phyloP scores from a whole-genome alignment of 1,140 invertebrate species.

The Chionoecetes opilio region DNA sequence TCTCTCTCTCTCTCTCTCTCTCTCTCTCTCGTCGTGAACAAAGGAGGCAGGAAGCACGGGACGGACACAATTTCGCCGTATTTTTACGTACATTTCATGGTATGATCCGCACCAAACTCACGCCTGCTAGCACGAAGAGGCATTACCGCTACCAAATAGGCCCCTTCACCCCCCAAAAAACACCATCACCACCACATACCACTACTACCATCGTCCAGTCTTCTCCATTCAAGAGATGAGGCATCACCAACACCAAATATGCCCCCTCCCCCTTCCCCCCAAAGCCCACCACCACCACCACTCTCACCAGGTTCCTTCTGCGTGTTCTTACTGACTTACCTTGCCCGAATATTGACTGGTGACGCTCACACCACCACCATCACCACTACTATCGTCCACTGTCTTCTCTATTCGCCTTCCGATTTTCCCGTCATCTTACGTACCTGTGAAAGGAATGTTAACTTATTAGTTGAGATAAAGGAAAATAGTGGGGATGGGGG shows the following conservation, averaged over 20 bases:
- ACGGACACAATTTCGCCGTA: not conserved
- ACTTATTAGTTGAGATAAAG: not conserved
- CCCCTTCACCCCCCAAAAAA: not conserved
- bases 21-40: not conserved
- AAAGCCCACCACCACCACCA: not conserved
- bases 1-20: slow-evolving; percentile 51
- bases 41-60: not conserved
- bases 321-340: not conserved
- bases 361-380: not conserved
- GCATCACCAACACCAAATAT: too few relatives aligned
- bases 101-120: not conserved
- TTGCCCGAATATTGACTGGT: not conserved
- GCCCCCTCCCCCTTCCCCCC: too few relatives aligned
- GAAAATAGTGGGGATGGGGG: too few relatives aligned
- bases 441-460: not conserved
- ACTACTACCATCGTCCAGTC: too few relatives aligned
- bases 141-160: not conserved
- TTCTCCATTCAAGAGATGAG: too few relatives aligned
- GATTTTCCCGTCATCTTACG: not conserved
- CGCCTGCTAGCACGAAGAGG: not conserved
- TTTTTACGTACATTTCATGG: too few relatives aligned
- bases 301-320: not conserved
- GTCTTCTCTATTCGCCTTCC: not conserved
- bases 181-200: not conserved
- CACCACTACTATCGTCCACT: not conserved